Evolutionary conservation across 2,797 vertebrate genomes (phyloP).

Genomic region (Schizopygopsis malacanthus): DNA sequence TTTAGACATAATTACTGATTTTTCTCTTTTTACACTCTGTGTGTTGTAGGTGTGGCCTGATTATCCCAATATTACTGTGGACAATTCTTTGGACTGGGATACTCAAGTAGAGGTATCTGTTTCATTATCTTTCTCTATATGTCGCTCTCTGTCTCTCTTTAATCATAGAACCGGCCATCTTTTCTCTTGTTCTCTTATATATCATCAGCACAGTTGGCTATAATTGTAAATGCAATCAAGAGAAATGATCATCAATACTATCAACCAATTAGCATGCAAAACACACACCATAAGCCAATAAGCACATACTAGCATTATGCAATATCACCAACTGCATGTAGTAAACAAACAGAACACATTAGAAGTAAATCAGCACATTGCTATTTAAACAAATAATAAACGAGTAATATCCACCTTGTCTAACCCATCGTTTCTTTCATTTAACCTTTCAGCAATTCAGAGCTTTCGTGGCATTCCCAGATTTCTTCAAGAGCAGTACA

Average conservation of each 20-base stretch:
- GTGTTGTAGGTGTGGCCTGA: slow-evolving; percentile 88
- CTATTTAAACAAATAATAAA: not conserved
- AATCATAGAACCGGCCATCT: not conserved
- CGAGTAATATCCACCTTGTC: not conserved
- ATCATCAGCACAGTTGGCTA: slow-evolving; percentile 27
- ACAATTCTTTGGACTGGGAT: slow-evolving; percentile 80
- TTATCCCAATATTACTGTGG: slow-evolving; percentile 74
- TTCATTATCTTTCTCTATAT: not conserved
- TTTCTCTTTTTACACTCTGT: not conserved
- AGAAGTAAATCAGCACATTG: not conserved
- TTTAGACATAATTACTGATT: not conserved
- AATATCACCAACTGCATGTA: not conserved
- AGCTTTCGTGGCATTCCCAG: slow-evolving; percentile 85
- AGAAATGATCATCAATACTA: slow-evolving; percentile 16
- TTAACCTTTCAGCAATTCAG: slow-evolving; percentile 75
- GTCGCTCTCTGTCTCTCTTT: not conserved
- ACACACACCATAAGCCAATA: slow-evolving; percentile 32
- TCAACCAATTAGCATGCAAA: slow-evolving; percentile 48
- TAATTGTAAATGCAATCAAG: slow-evolving; percentile 39
- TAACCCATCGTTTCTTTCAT: not conserved
- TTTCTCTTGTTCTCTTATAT: not conserved
- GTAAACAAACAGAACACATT: not conserved
- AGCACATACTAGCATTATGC: slow-evolving; percentile 10
- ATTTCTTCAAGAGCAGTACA: slow-evolving; percentile 85
- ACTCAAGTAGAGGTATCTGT: slow-evolving; percentile 76